Conservation (phyloP, 2,888 invertebrate species). For the Eilema caniola region DNA sequence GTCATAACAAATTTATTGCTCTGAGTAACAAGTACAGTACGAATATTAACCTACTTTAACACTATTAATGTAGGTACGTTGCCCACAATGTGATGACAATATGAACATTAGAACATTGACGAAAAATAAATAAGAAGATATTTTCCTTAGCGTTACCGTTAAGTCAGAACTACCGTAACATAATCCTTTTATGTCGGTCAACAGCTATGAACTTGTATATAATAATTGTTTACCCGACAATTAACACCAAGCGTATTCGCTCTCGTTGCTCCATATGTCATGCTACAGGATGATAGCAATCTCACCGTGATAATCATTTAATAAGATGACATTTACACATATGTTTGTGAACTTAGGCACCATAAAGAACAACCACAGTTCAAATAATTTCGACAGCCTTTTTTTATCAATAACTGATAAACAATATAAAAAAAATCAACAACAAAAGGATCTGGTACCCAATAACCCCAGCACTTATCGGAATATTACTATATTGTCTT, state of each 20-base stretch:
- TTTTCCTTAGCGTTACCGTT: slow-evolving; percentile 30
- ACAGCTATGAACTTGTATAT: slow-evolving; percentile 52
- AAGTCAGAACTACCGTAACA: slow-evolving; percentile 35
- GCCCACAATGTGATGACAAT: slow-evolving; percentile 11
- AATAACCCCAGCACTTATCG: neutral
- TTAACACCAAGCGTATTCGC: slow-evolving; percentile 40
- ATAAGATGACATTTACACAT: slow-evolving; percentile 31
- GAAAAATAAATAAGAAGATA: slow-evolving; percentile 17
- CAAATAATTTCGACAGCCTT: neutral
- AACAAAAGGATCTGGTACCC: neutral
- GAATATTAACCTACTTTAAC: slow-evolving; percentile 14
- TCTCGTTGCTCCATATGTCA: slow-evolving; percentile 50
- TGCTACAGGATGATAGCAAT: slow-evolving; percentile 36
- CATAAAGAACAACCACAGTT: slow-evolving; percentile 16
- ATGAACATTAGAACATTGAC: slow-evolving; percentile 7
- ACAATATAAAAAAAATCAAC: neutral
- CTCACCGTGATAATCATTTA: slow-evolving; percentile 31
- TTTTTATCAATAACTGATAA: neutral
- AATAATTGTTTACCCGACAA: slow-evolving; percentile 51
- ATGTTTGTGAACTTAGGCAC: slow-evolving; percentile 29
- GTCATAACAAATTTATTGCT: no score
- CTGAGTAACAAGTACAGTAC: neutral
- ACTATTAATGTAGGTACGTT: slow-evolving; percentile 7
- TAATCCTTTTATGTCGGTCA: slow-evolving; percentile 46
- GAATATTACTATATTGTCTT: neutral